Evolutionary conservation across 1,140 invertebrate genomes (phyloP).

Genomic region (Sarcophaga peregrina): DNA sequence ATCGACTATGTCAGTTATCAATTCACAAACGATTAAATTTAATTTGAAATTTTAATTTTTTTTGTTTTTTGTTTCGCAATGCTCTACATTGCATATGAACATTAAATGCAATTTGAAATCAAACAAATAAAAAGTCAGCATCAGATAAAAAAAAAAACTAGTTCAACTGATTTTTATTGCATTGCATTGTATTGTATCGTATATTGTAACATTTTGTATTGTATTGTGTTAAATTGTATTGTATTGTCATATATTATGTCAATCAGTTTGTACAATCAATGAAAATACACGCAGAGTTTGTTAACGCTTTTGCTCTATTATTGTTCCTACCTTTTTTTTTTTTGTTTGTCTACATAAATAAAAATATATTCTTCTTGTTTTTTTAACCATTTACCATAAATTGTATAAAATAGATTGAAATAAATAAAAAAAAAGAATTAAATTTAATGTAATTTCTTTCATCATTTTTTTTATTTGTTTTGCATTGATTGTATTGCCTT

Average conservation of each 20-base stretch:
- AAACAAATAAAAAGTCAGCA: too few relatives aligned
- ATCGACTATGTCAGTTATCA: not conserved
- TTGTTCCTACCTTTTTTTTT: not conserved
- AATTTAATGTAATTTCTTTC: constrained; percentile 11
- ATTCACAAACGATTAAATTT: not conserved
- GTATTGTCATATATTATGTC: not conserved
- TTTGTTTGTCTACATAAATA: not conserved
- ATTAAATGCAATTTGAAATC: not conserved
- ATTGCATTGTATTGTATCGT: too few relatives aligned
- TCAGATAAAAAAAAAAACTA: too few relatives aligned
- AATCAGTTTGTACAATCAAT: constrained; percentile 10
- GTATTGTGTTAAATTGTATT: too few relatives aligned
- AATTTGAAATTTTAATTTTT: not conserved
- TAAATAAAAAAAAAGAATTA: not conserved
- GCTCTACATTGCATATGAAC: not conserved
- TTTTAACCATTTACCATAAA: not conserved
- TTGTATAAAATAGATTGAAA: too few relatives aligned
- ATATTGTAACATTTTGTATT: too few relatives aligned
- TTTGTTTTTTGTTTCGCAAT: not conserved
- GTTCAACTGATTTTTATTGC: too few relatives aligned
- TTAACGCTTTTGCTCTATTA: not conserved
- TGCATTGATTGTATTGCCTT: too few relatives aligned
- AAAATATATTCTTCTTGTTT: not conserved
- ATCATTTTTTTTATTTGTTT: not conserved
- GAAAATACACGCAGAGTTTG: not conserved